Evolutionary conservation across 2,113 vertebrate genomes (phyloP).

Genomic region (Dasyurus viverrinus): DNA sequence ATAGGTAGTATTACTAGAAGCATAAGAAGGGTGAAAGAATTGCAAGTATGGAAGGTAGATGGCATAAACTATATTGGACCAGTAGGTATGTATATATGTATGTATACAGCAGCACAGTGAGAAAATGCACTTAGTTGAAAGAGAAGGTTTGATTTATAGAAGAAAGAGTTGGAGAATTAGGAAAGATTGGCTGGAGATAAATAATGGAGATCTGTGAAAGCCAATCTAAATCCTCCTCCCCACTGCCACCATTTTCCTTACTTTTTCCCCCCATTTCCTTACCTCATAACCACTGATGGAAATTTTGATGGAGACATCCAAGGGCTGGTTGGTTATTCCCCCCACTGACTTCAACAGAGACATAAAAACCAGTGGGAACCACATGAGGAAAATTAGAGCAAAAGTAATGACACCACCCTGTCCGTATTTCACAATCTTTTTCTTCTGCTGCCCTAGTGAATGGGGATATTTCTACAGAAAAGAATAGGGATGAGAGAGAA

Average conservation of each 20-base stretch:
- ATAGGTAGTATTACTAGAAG: not conserved
- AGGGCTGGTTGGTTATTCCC: slow-evolving; percentile 83
- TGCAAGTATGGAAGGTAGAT: not conserved
- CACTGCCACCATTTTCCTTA: not conserved
- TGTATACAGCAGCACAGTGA: not conserved
- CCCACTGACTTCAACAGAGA: slow-evolving; percentile 85
- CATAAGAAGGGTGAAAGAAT: not conserved
- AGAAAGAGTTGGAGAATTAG: not conserved
- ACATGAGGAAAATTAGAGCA: slow-evolving; percentile 79
- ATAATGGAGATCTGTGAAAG: not conserved
- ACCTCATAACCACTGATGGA: slow-evolving; percentile 84
- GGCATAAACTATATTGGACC: not conserved
- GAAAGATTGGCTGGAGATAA: not conserved
- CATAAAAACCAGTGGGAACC: slow-evolving; percentile 88
- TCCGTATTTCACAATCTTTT: slow-evolving; percentile 84
- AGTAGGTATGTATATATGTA: too few species aligned
- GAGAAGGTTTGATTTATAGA: not conserved
- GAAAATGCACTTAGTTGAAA: not conserved
- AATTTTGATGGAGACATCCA: slow-evolving; percentile 84
- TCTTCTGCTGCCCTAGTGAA: slow-evolving; percentile 85
- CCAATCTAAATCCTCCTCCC: not conserved
- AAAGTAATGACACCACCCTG: slow-evolving; percentile 85
- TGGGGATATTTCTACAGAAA: slow-evolving; percentile 86
- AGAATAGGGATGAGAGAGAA: not conserved
- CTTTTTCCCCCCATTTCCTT: not conserved